These are phyloP conservation scores for Catonia carolina DNA, from an alignment of 2,888 invertebrate species.

Conservation along the genomic window DNA sequence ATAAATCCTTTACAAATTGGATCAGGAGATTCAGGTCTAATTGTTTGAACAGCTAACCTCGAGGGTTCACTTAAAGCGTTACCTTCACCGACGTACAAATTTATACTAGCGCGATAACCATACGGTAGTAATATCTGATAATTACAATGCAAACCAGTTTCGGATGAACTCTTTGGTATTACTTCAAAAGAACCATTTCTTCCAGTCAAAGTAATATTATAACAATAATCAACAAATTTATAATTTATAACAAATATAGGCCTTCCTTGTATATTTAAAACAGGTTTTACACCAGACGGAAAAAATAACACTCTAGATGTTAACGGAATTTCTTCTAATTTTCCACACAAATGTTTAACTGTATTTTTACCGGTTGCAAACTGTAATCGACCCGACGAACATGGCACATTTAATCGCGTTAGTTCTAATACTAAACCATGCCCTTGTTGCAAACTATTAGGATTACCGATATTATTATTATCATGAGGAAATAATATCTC, in stretches of 20 bases:
- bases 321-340: slow-evolving; percentile 58
- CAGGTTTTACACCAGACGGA: slow-evolving; percentile 43
- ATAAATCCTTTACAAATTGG: slow-evolving; percentile 51
- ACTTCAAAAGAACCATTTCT: slow-evolving; percentile 58
- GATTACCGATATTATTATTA: not conserved
- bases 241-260: slow-evolving; percentile 54
- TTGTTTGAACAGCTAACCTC: slow-evolving; percentile 8
- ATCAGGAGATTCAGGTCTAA: slow-evolving; percentile 29
- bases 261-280: slow-evolving; percentile 36
- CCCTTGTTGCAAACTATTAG: slow-evolving; percentile 5
- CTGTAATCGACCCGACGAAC: slow-evolving; percentile 53
- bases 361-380: slow-evolving; percentile 41
- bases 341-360: slow-evolving; percentile 54
- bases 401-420: slow-evolving; percentile 62
- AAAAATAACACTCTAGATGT: slow-evolving; percentile 56
- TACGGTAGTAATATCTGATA: slow-evolving; percentile 64
- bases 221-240: slow-evolving; percentile 64
- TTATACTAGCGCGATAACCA: slow-evolving; percentile 59
- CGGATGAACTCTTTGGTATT: slow-evolving; percentile 39
- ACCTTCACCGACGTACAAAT: slow-evolving; percentile 22
- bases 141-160: slow-evolving; percentile 54
- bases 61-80: not conserved
- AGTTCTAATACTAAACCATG: slow-evolving; percentile 57
- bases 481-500: slow-evolving; percentile 48
- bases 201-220: slow-evolving; percentile 57